A percentile compares a stretch with the other conserved stretches of the same genome.
phyloP scores from a whole-genome alignment of 1,140 invertebrate genomes.

The Calephelis nemesis region DNA sequence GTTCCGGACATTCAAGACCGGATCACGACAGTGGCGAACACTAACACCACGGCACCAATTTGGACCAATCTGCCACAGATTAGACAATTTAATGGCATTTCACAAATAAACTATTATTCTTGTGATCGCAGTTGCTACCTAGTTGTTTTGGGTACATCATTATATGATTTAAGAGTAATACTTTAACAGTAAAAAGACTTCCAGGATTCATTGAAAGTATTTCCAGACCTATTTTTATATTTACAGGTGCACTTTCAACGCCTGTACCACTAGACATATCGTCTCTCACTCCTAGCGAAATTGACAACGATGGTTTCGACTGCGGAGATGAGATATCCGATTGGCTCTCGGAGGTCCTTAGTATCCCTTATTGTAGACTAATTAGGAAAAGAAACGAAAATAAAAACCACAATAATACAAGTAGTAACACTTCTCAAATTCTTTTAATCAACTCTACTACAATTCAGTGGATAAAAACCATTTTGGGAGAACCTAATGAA shows the following conservation, averaged over 20 bases:
- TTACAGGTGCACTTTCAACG: slow-evolving; percentile 13
- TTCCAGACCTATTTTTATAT: no score
- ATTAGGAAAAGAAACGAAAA: not conserved
- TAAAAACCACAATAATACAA: not conserved
- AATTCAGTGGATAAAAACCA: not conserved
- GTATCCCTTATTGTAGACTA: slow-evolving; percentile 11
- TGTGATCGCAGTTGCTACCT: no score
- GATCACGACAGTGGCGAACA: no score
- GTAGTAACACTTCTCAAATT: not conserved
- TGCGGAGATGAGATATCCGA: slow-evolving; percentile 19
- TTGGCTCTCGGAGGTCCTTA: slow-evolving; percentile 6
- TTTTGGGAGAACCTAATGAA: not conserved
- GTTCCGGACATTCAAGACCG: no score
- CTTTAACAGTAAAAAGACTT: no score
- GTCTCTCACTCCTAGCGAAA: not conserved
- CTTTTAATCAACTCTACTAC: not conserved
- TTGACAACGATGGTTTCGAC: not conserved
- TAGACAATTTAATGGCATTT: no score
- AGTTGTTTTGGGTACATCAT: no score
- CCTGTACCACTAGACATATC: slow-evolving; percentile 2
- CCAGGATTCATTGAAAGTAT: no score
- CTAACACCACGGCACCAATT: no score
- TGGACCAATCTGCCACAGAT: no score
- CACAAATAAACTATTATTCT: no score
- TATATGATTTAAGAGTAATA: no score